phyloP scores from a whole-genome alignment of 2,113 vertebrate genomes.

The Oreamnos americanus region DNA sequence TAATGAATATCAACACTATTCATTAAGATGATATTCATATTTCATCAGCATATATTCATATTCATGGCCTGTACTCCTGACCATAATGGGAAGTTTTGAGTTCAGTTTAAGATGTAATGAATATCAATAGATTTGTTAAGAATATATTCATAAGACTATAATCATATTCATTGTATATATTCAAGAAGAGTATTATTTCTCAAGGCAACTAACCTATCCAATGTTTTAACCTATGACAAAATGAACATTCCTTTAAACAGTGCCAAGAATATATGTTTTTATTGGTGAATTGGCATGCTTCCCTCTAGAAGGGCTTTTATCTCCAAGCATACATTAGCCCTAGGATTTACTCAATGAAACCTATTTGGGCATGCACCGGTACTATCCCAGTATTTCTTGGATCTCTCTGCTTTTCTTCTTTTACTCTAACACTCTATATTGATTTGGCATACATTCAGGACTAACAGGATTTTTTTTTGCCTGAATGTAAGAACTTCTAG shows the following conservation, averaged over 20 bases:
- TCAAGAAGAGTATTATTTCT: slow-evolving; percentile 7
- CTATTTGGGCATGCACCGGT: background rate
- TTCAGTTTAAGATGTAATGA: slow-evolving; percentile 61
- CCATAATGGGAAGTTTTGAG: slow-evolving; percentile 44
- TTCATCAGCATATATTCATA: slow-evolving; percentile 70
- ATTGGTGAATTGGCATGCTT: background rate
- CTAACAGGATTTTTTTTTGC: background rate
- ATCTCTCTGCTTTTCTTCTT: background rate
- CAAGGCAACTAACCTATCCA: background rate
- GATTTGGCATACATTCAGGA: background rate
- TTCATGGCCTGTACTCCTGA: slow-evolving; percentile 54
- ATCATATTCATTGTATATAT: slow-evolving; percentile 21
- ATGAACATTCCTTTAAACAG: background rate
- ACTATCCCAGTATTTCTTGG: background rate
- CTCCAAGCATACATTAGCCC: background rate
- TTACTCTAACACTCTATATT: background rate
- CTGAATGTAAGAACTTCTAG: background rate
- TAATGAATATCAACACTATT: slow-evolving; percentile 73
- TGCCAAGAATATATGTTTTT: background rate
- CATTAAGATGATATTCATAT: slow-evolving; percentile 62
- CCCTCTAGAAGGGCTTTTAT: background rate
- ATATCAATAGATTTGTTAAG: slow-evolving; percentile 56
- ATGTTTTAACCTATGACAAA: slow-evolving; percentile 33
- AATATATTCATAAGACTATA: slow-evolving; percentile 38
- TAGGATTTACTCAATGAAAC: background rate